Conservation (phyloP, 2,888 invertebrate genomes). For the Ochropacha duplaris region DNA sequence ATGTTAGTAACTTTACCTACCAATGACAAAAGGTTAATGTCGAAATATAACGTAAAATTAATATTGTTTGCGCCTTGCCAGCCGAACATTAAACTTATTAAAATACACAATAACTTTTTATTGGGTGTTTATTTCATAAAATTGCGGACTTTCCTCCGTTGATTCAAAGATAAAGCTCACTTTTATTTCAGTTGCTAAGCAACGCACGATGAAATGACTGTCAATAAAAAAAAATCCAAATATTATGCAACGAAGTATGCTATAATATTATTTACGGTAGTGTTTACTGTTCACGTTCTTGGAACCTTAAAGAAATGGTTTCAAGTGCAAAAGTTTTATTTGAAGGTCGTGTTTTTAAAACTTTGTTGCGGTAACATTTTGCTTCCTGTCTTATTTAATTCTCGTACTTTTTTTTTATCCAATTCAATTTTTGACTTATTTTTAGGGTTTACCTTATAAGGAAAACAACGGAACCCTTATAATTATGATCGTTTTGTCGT, state of each 20-base stretch:
- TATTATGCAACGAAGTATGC: background rate
- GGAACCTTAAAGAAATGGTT: background rate
- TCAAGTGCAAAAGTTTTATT: no score
- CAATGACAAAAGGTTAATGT: background rate
- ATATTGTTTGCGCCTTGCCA: background rate
- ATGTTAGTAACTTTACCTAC: background rate
- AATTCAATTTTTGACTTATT: no score
- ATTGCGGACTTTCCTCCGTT: conserved; percentile 1
- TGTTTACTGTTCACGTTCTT: background rate
- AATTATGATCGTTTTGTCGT: no score
- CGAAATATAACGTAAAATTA: background rate
- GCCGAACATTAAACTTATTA: conserved; percentile 4
- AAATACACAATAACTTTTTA: conserved; percentile 8
- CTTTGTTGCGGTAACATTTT: no score
- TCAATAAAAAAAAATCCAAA: background rate
- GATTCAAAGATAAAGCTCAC: conserved; percentile 2
- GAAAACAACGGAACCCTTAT: no score
- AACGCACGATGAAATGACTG: background rate
- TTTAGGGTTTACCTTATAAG: no score
- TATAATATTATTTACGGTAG: background rate
- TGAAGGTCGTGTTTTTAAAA: no score
- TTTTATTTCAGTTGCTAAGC: conserved; percentile 1
- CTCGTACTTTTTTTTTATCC: no score
- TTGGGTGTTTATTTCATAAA: conserved; percentile 7
- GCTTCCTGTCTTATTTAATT: no score